These are phyloP conservation scores for Helicoverpa armigera DNA, from an alignment of 1,140 invertebrate genomes.

Conservation along the genomic window DNA sequence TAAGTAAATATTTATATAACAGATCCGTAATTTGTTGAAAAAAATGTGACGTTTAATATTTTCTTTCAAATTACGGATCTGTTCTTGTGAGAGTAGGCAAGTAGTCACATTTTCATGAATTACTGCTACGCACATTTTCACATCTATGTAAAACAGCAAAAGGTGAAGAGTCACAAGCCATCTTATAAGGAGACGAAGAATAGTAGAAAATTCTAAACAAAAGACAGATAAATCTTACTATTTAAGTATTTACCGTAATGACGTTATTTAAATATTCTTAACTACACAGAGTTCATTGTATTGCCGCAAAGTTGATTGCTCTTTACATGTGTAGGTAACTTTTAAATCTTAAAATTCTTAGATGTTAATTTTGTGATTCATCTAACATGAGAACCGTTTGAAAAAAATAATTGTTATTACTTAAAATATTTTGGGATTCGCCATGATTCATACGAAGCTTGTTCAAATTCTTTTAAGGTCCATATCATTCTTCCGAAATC, in stretches of 20 bases:
- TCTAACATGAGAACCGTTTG: background rate
- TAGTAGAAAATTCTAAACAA: too few relatives aligned
- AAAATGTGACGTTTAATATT: too few relatives aligned
- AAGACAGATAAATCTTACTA: too few relatives aligned
- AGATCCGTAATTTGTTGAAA: too few relatives aligned
- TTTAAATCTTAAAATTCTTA: background rate
- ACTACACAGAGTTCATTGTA: constrained; percentile 2
- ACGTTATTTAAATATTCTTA: background rate
- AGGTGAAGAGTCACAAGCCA: background rate
- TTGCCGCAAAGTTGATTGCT: constrained; percentile 2
- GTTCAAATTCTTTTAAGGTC: constrained; percentile 4
- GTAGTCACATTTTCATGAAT: too few relatives aligned
- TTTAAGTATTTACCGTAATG: too few relatives aligned
- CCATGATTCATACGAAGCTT: constrained; percentile 3
- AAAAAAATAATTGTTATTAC: background rate
- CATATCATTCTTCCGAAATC: background rate
- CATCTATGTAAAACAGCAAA: background rate
- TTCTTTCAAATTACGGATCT: too few relatives aligned
- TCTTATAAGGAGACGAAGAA: too few relatives aligned
- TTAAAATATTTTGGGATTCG: background rate
- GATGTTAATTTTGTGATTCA: background rate
- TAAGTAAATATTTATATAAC: too few relatives aligned
- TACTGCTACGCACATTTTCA: background rate
- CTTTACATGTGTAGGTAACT: background rate
- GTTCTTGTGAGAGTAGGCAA: too few relatives aligned